phyloP scores from a whole-genome alignment of 2,797 vertebrate species.

The Arrhamphus sclerolepis region DNA sequence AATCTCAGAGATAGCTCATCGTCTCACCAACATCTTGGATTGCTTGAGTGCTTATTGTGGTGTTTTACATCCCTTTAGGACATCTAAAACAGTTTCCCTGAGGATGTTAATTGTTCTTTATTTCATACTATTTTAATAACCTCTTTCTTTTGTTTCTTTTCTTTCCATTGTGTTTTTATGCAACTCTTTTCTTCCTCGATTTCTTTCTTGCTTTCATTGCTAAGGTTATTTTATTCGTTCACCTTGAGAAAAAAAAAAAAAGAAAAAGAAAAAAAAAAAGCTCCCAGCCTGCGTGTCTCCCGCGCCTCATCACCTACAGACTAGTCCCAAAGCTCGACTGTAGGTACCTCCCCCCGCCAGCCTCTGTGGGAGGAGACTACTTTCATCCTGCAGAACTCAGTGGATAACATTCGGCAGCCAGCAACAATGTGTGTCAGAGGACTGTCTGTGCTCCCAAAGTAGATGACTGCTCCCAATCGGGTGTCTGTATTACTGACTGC shows the following conservation, averaged over 20 bases:
- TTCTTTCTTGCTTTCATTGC: constrained; percentile 19
- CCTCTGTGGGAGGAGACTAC: constrained; percentile 81
- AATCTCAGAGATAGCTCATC: constrained; percentile 1
- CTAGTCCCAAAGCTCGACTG: constrained; percentile 40
- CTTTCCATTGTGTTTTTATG: neutral
- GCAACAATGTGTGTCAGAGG: constrained; percentile 87
- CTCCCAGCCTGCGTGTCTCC: constrained; percentile 62
- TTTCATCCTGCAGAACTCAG: constrained; percentile 59
- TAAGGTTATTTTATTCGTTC: constrained; percentile 59
- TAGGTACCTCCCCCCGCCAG: constrained; percentile 44
- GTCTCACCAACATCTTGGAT: too few species aligned
- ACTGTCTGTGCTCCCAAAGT: constrained; percentile 86
- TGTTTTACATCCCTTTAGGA: constrained; percentile 31
- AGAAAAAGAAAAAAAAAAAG: constrained; percentile 36
- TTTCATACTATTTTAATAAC: neutral
- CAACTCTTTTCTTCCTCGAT: neutral
- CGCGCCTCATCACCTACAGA: constrained; percentile 42
- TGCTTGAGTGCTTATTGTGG: neutral
- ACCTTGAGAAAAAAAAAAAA: constrained; percentile 53
- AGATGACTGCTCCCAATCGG: constrained; percentile 72
- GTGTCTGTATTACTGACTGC: constrained; percentile 70
- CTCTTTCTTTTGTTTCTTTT: neutral
- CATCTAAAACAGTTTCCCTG: constrained; percentile 15
- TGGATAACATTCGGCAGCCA: constrained; percentile 87
- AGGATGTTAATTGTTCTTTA: constrained; percentile 18